These are phyloP conservation scores for Crypturellus tataupa DNA, from an alignment of 2,797 vertebrate species.

Conservation along the genomic window DNA sequence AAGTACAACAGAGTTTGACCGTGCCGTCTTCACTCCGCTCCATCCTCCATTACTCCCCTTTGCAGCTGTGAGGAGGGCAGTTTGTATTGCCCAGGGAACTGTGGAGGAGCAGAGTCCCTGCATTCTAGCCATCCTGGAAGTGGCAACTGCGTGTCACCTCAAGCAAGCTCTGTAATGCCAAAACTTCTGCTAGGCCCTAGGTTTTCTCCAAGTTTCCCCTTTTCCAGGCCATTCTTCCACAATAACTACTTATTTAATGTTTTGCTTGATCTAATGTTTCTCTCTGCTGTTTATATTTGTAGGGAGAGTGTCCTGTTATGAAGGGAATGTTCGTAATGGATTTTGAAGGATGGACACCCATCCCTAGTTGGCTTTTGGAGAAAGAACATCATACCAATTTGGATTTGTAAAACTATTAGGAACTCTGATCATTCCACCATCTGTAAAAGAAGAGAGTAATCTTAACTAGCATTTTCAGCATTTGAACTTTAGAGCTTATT, in stretches of 20 bases:
- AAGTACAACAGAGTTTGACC: too few relatives aligned
- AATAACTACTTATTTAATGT: neutral
- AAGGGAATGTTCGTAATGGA: neutral
- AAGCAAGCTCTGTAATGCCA: too few relatives aligned
- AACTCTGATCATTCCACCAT: neutral
- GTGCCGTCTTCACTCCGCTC: too few relatives aligned
- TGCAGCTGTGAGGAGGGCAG: too few relatives aligned
- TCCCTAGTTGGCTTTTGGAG: neutral
- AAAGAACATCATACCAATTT: neutral
- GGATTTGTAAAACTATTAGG: neutral
- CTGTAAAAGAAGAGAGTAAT: neutral
- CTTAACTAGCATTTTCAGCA: neutral
- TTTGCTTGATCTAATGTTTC: neutral
- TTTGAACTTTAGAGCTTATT: neutral
- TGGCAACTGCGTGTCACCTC: too few relatives aligned
- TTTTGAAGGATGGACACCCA: neutral
- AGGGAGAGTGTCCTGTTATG: neutral
- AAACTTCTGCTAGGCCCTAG: too few relatives aligned
- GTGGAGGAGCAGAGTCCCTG: too few relatives aligned
- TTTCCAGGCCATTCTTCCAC: too few relatives aligned
- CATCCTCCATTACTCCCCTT: too few relatives aligned
- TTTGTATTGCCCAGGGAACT: too few relatives aligned
- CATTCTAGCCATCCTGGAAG: too few relatives aligned
- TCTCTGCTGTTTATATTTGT: neutral
- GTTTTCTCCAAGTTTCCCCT: too few relatives aligned